These are phyloP conservation scores for Gobionotothen gibberifrons DNA, from an alignment of 2,797 vertebrate species.

Conservation along the genomic window DNA sequence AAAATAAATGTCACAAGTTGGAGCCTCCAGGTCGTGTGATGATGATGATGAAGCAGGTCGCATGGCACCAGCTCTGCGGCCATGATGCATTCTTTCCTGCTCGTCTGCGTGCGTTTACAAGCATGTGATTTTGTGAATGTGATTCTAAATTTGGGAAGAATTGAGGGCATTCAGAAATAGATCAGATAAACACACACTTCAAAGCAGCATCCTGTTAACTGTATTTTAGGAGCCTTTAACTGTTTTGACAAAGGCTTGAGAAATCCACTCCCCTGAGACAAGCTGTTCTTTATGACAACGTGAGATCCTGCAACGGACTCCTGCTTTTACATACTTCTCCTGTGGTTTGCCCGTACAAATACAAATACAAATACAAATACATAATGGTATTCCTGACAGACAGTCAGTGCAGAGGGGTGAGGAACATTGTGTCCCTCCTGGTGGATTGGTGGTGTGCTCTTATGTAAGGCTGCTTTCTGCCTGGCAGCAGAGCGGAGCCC, in stretches of 20 bases:
- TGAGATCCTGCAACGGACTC: background rate
- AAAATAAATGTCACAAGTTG: constrained; percentile 4
- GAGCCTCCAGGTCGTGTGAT: background rate
- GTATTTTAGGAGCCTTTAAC: constrained; percentile 39
- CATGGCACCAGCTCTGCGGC: background rate
- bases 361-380: constrained; percentile 6
- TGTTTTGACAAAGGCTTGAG: constrained; percentile 31
- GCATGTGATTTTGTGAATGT: constrained; percentile 46
- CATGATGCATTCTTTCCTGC: constrained; percentile 6
- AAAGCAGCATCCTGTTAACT: constrained; percentile 54
- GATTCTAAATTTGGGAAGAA: constrained; percentile 57
- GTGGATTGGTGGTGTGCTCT: constrained; percentile 62
- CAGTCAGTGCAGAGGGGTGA: constrained; percentile 33
- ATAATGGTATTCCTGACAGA: constrained; percentile 16
- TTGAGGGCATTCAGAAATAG: constrained; percentile 60
- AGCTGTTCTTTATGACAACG: constrained; percentile 1
- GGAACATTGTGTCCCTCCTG: constrained; percentile 72
- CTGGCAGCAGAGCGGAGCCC: constrained; percentile 66
- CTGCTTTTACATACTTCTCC: constrained; percentile 25
- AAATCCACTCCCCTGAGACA: constrained; percentile 27
- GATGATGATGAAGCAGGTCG: background rate
- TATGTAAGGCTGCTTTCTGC: constrained; percentile 70
- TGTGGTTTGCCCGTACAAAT: constrained; percentile 33
- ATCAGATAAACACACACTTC: constrained; percentile 33
- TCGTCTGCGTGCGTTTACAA: constrained; percentile 18